Percentiles rank a stretch among this genome's conserved stretches.
Conservation (phyloP, 2,797 vertebrate genomes). For the Parambassis ranga region DNA sequence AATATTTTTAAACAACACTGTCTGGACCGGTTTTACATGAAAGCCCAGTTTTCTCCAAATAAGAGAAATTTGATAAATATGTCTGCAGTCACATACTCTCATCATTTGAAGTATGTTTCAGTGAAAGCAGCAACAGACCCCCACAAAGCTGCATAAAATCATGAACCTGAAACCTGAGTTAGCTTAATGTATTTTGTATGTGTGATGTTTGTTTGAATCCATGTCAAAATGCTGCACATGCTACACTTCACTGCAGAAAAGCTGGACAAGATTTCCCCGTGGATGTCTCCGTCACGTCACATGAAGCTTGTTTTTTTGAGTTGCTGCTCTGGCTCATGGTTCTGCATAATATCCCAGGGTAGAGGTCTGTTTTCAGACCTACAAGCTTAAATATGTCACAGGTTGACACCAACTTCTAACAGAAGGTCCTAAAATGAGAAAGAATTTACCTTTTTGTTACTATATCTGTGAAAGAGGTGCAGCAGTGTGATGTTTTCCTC, state of each 20-base stretch:
- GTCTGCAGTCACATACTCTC: background rate
- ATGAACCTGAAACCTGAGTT: background rate
- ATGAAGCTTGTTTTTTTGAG: background rate
- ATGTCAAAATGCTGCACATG: conserved; percentile 11
- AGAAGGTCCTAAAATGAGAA: background rate
- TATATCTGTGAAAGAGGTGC: no score
- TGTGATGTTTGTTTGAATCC: background rate
- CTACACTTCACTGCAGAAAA: background rate
- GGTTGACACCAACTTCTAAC: background rate
- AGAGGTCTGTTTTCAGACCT: background rate
- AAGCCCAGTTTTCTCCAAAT: background rate
- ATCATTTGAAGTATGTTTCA: conserved; percentile 9
- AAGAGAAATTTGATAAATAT: conserved; percentile 17
- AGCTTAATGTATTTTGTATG: background rate
- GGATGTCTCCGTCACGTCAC: background rate
- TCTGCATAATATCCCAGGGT: background rate
- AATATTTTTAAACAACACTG: background rate
- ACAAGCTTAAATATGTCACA: background rate
- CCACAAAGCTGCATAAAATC: background rate
- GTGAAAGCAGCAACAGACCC: background rate
- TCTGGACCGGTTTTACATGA: conserved; percentile 4
- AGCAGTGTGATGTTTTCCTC: no score
- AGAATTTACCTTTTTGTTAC: no score
- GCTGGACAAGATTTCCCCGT: background rate
- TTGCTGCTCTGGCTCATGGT: background rate